Base-by-base conservation (phyloP, 2,888 invertebrate species). In the Eupithecia abbreviata region DNA sequence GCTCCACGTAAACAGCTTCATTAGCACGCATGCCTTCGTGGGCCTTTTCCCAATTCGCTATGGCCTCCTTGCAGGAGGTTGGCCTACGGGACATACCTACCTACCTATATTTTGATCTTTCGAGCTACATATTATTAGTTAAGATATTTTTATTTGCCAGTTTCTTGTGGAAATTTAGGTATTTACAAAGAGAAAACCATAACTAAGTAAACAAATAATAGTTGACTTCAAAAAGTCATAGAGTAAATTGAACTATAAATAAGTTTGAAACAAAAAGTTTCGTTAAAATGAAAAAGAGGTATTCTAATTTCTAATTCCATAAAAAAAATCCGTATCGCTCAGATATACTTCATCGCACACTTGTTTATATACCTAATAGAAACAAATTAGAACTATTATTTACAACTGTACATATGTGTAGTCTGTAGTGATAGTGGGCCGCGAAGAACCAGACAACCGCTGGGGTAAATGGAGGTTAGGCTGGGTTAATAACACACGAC, bases 11-110 rank as follows among this genome's bases (percentile, higher is more conserved):
- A 69, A 90, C 96, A 1, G 97, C 96, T 79, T 98, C 97, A 0
- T 95, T 91, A 0, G 97, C 96, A 77, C 95, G 92, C 72, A 96
- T 96, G 0, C 91, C 96, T 82, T 96, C 96, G 83, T 95, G 15
- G 45, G 66, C 96, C 79, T 98, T 98, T 90, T 98, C 98, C 98
- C 98, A 99, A 86, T 96, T 96, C 82, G 97, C 96, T 73, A 99
- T 95, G 0, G 98, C 98, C 85, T 98, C 98, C 91, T 97, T 98
- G 78, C 98, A 97, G 4, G 96, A 96, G n/a, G 97, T 97, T 5
- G 97, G 92, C 91, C 97, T 97, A 88, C 89, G 42, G 12, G 79
- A 79, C 81, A 82, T 81, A 3, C n/a, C 55, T 55, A 13, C 13
- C 49, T 49, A 49, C 10, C 10, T 3, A 49, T 51, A 55, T n/a